Conservation (phyloP, 1,140 invertebrate genomes). For the Drosophila orosa region DNA sequence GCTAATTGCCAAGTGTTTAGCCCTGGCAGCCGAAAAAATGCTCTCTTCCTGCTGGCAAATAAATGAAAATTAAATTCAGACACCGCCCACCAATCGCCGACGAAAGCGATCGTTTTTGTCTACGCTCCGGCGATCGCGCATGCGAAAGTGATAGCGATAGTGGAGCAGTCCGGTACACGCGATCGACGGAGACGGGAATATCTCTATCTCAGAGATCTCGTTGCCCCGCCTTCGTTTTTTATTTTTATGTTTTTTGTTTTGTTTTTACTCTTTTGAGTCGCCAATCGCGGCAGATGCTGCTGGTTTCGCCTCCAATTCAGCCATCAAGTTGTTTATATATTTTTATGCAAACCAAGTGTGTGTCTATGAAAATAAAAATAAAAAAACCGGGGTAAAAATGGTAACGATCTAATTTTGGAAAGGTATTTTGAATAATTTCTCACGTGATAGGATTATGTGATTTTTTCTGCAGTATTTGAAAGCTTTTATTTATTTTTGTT, state of each 20-base stretch:
- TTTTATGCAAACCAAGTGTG: constrained; percentile 47
- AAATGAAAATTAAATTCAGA: constrained; percentile 16
- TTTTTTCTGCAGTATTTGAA: background rate
- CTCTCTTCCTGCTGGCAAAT: constrained; percentile 9
- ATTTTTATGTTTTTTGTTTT: background rate
- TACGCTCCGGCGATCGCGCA: constrained; percentile 35
- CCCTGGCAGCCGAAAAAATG: constrained; percentile 28
- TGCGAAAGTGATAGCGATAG: constrained; percentile 38
- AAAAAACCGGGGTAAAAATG: background rate
- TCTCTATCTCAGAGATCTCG: constrained; percentile 25
- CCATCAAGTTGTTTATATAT: constrained; percentile 42
- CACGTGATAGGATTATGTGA: background rate
- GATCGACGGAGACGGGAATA: constrained; percentile 34
- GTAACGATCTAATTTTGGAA: background rate
- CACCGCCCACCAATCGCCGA: constrained; percentile 40
- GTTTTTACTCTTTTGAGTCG: constrained; percentile 25
- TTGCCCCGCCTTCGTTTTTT: constrained; percentile 35
- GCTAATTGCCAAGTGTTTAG: constrained; percentile 75
- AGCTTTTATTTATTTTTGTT: background rate
- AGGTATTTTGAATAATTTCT: background rate
- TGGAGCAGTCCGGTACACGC: background rate
- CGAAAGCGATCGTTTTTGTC: constrained; percentile 42
- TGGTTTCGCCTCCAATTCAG: constrained; percentile 16
- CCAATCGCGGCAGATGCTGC: constrained; percentile 36
- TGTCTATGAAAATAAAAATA: constrained; percentile 10